phyloP scores from a whole-genome alignment of 1,140 invertebrate species.

The Drosophila chauvacae region DNA sequence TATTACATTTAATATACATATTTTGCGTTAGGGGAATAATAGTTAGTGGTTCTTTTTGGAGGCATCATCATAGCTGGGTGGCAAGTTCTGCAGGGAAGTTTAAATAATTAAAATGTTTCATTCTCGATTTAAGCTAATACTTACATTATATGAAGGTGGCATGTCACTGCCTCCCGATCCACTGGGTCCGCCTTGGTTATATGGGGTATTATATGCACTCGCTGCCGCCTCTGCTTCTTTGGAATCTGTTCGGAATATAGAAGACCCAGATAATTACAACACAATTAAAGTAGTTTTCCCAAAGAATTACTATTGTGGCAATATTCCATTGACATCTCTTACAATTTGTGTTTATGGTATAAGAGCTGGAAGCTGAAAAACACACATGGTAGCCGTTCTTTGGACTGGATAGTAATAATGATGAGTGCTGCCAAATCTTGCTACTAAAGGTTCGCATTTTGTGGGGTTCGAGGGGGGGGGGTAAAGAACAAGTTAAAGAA shows the following conservation, averaged over 20 bases:
- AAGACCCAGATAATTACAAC: background rate
- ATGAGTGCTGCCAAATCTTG: slow-evolving; percentile 78
- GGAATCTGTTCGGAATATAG: slow-evolving; percentile 87
- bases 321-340: slow-evolving; percentile 30
- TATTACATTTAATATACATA: slow-evolving; percentile 10
- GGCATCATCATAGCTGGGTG: slow-evolving; percentile 89
- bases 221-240: slow-evolving; percentile 94
- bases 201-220: slow-evolving; percentile 90
- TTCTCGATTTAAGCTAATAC: slow-evolving; percentile 69
- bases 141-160: slow-evolving; percentile 93
- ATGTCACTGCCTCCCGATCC: slow-evolving; percentile 89
- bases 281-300: background rate
- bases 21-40: slow-evolving; percentile 14
- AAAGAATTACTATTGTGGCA: background rate
- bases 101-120: background rate
- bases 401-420: slow-evolving; percentile 79
- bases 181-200: slow-evolving; percentile 74
- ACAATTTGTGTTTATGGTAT: slow-evolving; percentile 60
- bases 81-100: slow-evolving; percentile 87
- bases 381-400: slow-evolving; percentile 55
- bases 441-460: slow-evolving; percentile 57
- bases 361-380: slow-evolving; percentile 73
- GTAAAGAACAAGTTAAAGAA: slow-evolving; percentile 45
- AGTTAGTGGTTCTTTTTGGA: slow-evolving; percentile 86
- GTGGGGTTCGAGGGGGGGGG: slow-evolving; percentile 14